Base-by-base conservation (phyloP, 2,797 vertebrate species). In the Labeo calbasu region DNA sequence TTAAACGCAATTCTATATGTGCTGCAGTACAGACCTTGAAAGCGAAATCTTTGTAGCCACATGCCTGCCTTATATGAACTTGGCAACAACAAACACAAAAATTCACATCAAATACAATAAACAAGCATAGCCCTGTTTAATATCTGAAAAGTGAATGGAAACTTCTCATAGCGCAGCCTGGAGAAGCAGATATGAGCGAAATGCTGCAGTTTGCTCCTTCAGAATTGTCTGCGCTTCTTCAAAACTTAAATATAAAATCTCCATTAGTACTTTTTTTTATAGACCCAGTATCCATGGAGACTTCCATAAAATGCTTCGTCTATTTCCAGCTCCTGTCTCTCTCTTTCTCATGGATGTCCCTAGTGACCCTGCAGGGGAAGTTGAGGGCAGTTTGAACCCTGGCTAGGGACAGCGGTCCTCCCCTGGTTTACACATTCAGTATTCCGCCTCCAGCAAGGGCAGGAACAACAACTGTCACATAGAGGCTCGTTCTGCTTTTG, bases 251-350 rank as follows among this genome's bases (percentile, higher is more conserved):
- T 79, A 65, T 69, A 32, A 84, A 57, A 86, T 63, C 57, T 83
- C 71, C 55, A 28, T 55, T 75, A 51, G 36, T 55, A 23, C 40
- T 40, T 79, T 84, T 40, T 79, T 84, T 77, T 48, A 65, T 43
- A 53, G 57, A 71, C n/a, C 40, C 66, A 63, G 86, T 87, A 81
- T 84, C 82, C 78, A 87, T 87, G 86, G 82, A 84, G 86, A 81
- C 78, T 83, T 79, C 65, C 63, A 23, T 46, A 53, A 59, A 83
- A 46, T 32, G 50, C 36, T 23, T 68, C 28, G 11, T 53, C 78
- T 84, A 13, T 12, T 75, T 51, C 15, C 72, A 83, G 57, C 66
- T 43, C 32, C 80, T 57, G 53, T 43, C 43, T 19, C 43, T 71
- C 19, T 81, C 32, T 83, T 79, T 85, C 65, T 83, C 12, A 15